Evolutionary conservation across 2,888 invertebrate genomes (phyloP), one percentile per base, ranked within the genome.

Genomic region (Halictus ligatus): DNA sequence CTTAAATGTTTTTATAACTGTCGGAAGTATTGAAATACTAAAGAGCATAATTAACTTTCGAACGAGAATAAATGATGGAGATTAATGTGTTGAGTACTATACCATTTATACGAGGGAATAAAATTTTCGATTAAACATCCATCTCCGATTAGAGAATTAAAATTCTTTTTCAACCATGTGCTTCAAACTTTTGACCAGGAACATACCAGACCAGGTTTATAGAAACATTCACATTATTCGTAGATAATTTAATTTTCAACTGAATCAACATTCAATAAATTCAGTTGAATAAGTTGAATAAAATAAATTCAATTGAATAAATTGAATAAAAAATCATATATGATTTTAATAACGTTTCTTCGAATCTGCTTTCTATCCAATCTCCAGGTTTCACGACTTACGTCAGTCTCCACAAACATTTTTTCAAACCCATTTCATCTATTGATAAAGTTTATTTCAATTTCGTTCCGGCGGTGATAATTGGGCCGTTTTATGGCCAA

Each of bases 371-470:
- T n/a, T 10, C 25, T 43, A 58, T 58, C n/a, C 46, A 8, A 25
- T 10, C 12, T 48, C 43, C n/a, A 43, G 13, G 10, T 43, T 82
- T 79, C 46, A 82, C 71, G 79, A 67, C 18, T 50, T 18, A 21
- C 43, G 43, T 43, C 43, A 43, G 15, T 58, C 46, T 76, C 21
- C 46, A 46, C 25, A 18, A 21, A 25, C 10, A 7, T 25, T 40
- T 78, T 73, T 40, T 18, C 15, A 18, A n/a, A 18, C 10, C 35
- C 48, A n/a, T 40, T 58, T 10, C 15, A 2, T 18, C 6, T 13
- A n/a, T 15, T 48, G 75, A 83, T 83, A 64, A 81, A 58, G 75
- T 72, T 75, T 5, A 13, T 29, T 54, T 46, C 12, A 25, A 73
- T 71, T 75, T 50, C 43, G 18, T 25, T 12, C 3, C 0, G 15